phyloP scores from a whole-genome alignment of 1,140 invertebrate genomes.

The Trissolcus basalis region DNA sequence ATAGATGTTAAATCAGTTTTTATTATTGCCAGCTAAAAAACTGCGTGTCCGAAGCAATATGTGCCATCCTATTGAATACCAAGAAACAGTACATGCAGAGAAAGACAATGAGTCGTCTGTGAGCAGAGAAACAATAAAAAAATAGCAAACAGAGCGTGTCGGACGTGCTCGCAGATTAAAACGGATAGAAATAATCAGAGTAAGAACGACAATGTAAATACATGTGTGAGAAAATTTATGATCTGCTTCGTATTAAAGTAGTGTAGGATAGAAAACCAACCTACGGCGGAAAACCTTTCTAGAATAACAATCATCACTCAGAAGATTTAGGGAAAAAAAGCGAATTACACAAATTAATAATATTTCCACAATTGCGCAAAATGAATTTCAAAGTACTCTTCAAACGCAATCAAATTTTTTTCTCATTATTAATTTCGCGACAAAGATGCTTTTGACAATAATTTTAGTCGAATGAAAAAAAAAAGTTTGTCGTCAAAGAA shows the following conservation, averaged over 20 bases:
- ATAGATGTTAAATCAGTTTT: slow-evolving; percentile 34
- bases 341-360: too few species aligned
- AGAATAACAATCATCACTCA: slow-evolving; percentile 9
- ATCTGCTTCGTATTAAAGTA: slow-evolving; percentile 34
- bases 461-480: too few species aligned
- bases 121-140: slow-evolving; percentile 32
- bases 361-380: too few species aligned
- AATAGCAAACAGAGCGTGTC: slow-evolving; percentile 36
- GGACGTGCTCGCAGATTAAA: slow-evolving; percentile 42
- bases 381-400: too few species aligned
- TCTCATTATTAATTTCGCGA: too few species aligned
- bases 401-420: too few species aligned
- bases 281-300: slow-evolving; percentile 3
- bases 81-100: slow-evolving; percentile 32
- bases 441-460: too few species aligned
- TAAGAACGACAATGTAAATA: slow-evolving; percentile 41
- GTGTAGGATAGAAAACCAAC: slow-evolving; percentile 15
- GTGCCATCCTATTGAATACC: slow-evolving; percentile 44
- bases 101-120: slow-evolving; percentile 44
- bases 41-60: slow-evolving; percentile 38
- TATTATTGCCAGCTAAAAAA: slow-evolving; percentile 32
- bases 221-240: slow-evolving; percentile 45
- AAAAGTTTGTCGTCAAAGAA: background rate
- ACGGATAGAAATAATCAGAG: slow-evolving; percentile 28
- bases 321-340: too few species aligned